These are phyloP conservation scores for Brachyhypopomus gauderio DNA, from an alignment of 2,113 vertebrate species.

Conservation along the genomic window DNA sequence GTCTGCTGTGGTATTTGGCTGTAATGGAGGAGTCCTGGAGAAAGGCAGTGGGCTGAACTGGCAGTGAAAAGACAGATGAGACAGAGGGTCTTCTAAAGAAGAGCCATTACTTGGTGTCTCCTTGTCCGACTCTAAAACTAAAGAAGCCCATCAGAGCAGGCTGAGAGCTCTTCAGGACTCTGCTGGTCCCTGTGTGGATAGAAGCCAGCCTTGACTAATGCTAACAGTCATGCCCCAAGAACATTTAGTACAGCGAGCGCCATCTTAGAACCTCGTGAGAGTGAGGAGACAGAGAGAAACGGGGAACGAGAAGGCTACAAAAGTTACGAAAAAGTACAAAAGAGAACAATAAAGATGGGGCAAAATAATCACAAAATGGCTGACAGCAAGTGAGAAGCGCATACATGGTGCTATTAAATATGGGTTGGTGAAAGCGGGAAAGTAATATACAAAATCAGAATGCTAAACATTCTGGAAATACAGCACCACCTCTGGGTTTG, in stretches of 20 bases:
- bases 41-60: constrained; percentile 25
- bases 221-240: not conserved
- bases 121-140: constrained; percentile 21
- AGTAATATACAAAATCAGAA: too few relatives aligned
- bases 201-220: not conserved
- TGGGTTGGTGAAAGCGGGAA: too few relatives aligned
- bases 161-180: not conserved
- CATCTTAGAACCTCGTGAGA: not conserved
- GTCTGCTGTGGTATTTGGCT: constrained; percentile 11
- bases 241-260: not conserved
- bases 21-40: not conserved
- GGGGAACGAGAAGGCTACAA: constrained; percentile 37
- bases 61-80: constrained; percentile 36
- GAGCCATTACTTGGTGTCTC: constrained; percentile 17
- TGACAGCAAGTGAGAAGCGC: too few relatives aligned
- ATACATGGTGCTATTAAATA: too few relatives aligned
- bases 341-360: too few relatives aligned
- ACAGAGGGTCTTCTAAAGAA: not conserved
- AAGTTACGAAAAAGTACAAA: not conserved
- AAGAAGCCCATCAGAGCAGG: not conserved
- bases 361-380: too few relatives aligned
- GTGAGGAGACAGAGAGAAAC: not conserved
- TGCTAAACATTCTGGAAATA: too few relatives aligned
- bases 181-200: not conserved
- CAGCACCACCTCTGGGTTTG: too few relatives aligned